Base-by-base conservation (phyloP, 2,888 invertebrate species). In the Amblyteles armatorius region DNA sequence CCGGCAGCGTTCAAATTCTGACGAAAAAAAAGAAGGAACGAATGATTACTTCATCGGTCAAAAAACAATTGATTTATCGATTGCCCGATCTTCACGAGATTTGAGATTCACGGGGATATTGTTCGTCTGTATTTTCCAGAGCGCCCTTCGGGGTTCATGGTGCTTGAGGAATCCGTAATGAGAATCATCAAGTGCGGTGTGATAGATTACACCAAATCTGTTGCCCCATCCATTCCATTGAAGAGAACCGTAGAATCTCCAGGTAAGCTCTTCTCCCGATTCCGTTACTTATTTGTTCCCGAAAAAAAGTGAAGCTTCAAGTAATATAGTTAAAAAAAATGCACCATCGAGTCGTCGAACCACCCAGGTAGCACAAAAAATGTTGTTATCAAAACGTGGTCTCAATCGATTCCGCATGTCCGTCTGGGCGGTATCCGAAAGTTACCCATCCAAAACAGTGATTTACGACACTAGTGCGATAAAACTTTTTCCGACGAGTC, bases 111-210 rank as follows among this genome's bases (percentile, higher is more conserved):
- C 33, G 19, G 29, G 33, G 63, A 57, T 48, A 52, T 82, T 87
- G 60, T 82, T 87, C 82, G 3, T 83, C 87, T 82, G 88, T 78
- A 88, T 87, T 91, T 90, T 91, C 79, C 88, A 93, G 93, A 92
- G 90, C 88, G 90, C 93, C 93, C 92, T 92, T 87, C 90, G 93
- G 93, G 93, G 93, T 93, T 90, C 11, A 83, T 87, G 93, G 93
- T 92, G 91, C 91, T 92, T 90, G 90, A 90, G 90, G 90, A 91
- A 90, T 92, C 92, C 92, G 92, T 92, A 92, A 83, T 85, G 85
- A 83, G 83, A 91, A 90, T 90, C 89, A 91, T 89, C 85, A 88
- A 79, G 86, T 87, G 85, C 87, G 91, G 88, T 88, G 87, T 79
- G 88, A 87, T 89, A 89, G 88, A 86, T 86, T 88, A 89, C 84